These are phyloP conservation scores for Furcifer pardalis DNA, from an alignment of 2,797 vertebrate genomes.

Conservation along the genomic window DNA sequence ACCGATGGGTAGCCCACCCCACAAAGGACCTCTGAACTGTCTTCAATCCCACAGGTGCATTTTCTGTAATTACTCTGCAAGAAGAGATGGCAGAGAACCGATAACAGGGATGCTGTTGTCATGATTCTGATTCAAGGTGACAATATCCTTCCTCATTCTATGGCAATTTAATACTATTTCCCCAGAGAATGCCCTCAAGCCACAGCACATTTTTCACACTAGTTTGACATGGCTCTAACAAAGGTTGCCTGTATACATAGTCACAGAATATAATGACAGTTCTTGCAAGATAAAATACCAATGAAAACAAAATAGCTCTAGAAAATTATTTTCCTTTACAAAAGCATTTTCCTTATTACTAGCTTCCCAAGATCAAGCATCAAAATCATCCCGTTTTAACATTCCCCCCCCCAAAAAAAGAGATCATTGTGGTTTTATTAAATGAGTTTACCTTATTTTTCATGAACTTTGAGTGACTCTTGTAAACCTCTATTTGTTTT, in stretches of 20 bases:
- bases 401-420: neutral
- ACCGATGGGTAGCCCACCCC: neutral
- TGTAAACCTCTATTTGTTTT: conserved; percentile 98
- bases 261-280: neutral
- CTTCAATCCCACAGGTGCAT: conserved; percentile 17
- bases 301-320: neutral
- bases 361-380: neutral
- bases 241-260: neutral
- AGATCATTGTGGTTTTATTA: conserved; percentile 42
- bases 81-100: neutral
- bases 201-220: neutral
- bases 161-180: conserved; percentile 6
- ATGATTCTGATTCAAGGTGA: neutral
- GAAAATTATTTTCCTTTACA: neutral
- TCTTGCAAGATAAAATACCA: neutral
- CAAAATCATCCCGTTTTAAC: neutral
- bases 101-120: conserved; percentile 8
- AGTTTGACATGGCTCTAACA: conserved; percentile 9
- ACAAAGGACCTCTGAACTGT: neutral
- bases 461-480: conserved; percentile 99
- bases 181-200: conserved; percentile 6
- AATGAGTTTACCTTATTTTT: conserved; percentile 89
- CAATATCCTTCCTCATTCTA: neutral
- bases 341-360: neutral
- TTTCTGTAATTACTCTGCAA: conserved; percentile 14